Evolutionary conservation across 2,797 vertebrate species (phyloP), one percentile per base, ranked within the genome.

Genomic region (Spinus olivaceus): DNA sequence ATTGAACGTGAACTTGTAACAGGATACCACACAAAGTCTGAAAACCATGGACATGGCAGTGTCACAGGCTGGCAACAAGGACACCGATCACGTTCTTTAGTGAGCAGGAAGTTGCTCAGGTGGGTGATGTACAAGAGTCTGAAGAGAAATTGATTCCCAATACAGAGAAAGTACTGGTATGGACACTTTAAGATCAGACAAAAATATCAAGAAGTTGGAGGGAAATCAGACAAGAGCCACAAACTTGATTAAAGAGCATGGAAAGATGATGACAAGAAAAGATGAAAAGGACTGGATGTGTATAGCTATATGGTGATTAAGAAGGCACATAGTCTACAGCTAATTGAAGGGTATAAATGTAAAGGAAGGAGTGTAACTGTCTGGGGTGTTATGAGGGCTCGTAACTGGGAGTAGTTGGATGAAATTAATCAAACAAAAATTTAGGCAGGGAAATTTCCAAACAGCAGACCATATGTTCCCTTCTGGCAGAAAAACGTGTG

Each of bases 341-440:
- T 94, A 97, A 94, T 90, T 95, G 94, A 86, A 94, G 67, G 50
- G 56, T 92, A 77, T 88, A 91, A 89, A 92, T 59, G n/a, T 86
- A 88, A 94, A 94, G 73, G 70, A 95, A 91, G 73, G 79, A 95
- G 42, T n/a, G 10, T 73, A 90, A 86, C 77, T 84, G 56, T 88
- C 83, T 91, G 74, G 53, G 70, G 80, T 86, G 77, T 92, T 94
- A 90, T 28, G 60, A 94, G 94, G 82, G 85, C 85, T 96, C 87
- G 83, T 96, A 95, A 94, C 80, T 91, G 57, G 87, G 85, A 97
- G 88, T 94, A 94, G 85, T 35, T 96, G 92, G 77, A 95, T 92
- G 82, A 97, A 96, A 96, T 96, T 94, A 97, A 96, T 96, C 94
- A 97, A 95, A 95, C 77, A 92, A 90, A 94, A 96, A 95, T 95